Conservation (phyloP, 2,797 vertebrate genomes). For the Gallinago nigripennis region DNA sequence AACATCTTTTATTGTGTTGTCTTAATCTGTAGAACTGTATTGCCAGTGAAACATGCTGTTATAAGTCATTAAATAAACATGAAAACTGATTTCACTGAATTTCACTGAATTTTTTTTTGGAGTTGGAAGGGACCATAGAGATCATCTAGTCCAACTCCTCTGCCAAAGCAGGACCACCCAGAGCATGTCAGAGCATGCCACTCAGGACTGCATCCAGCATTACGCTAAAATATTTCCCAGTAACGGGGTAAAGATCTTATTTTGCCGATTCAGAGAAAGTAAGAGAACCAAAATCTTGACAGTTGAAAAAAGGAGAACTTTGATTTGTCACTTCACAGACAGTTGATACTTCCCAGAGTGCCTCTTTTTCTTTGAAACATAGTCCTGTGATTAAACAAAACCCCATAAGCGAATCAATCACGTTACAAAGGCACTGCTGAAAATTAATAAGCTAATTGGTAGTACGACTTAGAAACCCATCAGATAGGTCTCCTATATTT, state of each 20-base stretch:
- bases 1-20: not conserved
- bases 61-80: not conserved
- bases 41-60: not conserved
- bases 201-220: not conserved
- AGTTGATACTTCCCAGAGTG: not conserved
- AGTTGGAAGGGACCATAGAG: too few relatives aligned
- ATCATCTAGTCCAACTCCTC: too few relatives aligned
- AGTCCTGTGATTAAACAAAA: not conserved
- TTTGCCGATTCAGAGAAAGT: not conserved
- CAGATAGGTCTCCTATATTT: not conserved
- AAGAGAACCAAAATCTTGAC: not conserved
- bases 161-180: too few relatives aligned
- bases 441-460: not conserved
- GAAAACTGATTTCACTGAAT: not conserved
- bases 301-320: not conserved
- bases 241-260: not conserved
- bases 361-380: not conserved
- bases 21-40: not conserved
- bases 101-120: too few relatives aligned
- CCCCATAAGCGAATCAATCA: accelerated
- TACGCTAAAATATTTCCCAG: not conserved
- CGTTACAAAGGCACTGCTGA: not conserved
- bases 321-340: not conserved
- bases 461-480: not conserved
- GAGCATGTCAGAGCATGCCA: too few relatives aligned